Percentiles rank a stretch among this genome's conserved stretches.
These are phyloP conservation scores for Pogonocherus hispidulus DNA, from an alignment of 2,888 invertebrate species.

Conservation along the genomic window DNA sequence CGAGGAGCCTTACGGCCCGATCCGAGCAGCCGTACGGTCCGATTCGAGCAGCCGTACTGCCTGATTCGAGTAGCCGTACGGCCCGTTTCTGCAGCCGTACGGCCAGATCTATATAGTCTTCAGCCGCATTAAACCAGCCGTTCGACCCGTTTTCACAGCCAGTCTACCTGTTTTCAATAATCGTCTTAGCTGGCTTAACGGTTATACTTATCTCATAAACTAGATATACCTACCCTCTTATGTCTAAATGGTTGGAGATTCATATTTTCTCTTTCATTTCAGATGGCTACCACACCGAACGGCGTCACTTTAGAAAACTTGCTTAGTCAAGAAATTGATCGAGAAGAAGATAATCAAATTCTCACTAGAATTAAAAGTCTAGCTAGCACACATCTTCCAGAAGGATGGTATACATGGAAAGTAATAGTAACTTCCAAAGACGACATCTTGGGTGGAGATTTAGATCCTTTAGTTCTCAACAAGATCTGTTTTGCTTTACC, in stretches of 20 bases:
- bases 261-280: neutral
- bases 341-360: neutral
- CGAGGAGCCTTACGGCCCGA: neutral
- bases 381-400: neutral
- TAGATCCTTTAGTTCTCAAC: neutral
- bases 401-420: neutral
- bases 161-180: neutral
- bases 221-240: no score
- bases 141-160: neutral
- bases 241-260: no score
- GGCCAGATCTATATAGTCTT: neutral
- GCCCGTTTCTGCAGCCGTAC: neutral
- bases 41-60: neutral
- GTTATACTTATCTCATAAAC: no score
- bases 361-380: conserved; percentile 4
- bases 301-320: neutral
- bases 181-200: neutral
- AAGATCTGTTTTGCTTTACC: neutral
- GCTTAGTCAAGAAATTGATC: neutral
- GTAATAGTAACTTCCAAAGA: neutral
- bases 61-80: neutral
- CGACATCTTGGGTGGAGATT: neutral
- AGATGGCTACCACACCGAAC: neutral
- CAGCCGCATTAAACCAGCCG: no score
- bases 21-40: no score